Base-by-base conservation (phyloP, 2,888 invertebrate species). In the Campoletis raptor region DNA sequence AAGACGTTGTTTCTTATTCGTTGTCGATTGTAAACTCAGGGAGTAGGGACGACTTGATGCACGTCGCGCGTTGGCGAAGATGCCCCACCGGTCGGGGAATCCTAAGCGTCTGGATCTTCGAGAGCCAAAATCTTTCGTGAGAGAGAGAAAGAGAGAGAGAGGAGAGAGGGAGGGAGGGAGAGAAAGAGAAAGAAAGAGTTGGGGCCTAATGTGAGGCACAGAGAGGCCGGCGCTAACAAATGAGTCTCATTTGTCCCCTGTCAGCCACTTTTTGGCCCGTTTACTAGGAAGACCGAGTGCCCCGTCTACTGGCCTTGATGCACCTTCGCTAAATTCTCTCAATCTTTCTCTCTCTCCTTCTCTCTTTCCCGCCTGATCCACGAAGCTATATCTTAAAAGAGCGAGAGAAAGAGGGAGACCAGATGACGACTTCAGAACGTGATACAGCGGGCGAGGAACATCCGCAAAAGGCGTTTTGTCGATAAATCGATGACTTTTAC, bases 181-280 rank as follows among this genome's bases (percentile, higher is more conserved):
- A 73, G 73, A 21, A 67, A 64, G 45, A 37, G 36, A 40, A 30
- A 52, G 64, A 52, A 52, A 57, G 42, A 64, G 64, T 52, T 21
- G 70, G 67, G 83, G 77, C 81, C 84, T 87, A 85, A 88, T 86
- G 87, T 88, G 89, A 89, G 88, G 86, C 90, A 91, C 64, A 40
- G 64, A 81, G 48, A 57, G 90, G 87, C 90, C 88, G 90, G 91
- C 90, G 92, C 91, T 92, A 92, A 93, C 91, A 92, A 92, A 93
- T 92, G 91, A 87, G 88, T 87, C 90, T 92, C 92, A 90, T 93
- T 92, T 93, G 92, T 92, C 90, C 90, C 87, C 90, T 91, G 92
- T 91, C 92, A 91, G 91, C 91, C 90, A 92, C 91, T 91, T 92
- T 92, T 92, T 89, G 90, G 89, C 87, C 89, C 89, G 89, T 90